A percentile compares a stretch with the other conserved stretches of the same genome.
These are phyloP conservation scores for Pycnonotus jocosus DNA, from an alignment of 2,113 vertebrate genomes.

Conservation along the genomic window DNA sequence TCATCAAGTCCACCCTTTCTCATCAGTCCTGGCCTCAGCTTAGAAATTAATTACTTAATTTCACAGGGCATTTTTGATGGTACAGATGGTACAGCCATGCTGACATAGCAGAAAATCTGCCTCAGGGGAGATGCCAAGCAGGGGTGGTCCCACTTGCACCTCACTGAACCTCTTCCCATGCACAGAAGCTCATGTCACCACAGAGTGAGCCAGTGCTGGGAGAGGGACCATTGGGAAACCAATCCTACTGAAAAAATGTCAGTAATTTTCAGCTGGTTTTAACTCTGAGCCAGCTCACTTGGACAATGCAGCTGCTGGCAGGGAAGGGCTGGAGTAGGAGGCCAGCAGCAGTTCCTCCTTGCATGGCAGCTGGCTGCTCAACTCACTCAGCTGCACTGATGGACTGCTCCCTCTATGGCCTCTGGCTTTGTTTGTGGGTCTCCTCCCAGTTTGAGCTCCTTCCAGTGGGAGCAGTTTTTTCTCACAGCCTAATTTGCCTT, in stretches of 20 bases:
- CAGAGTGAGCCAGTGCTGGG: accelerated
- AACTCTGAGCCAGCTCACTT: neutral
- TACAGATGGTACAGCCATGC: neutral
- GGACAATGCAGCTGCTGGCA: neutral
- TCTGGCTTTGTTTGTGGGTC: neutral
- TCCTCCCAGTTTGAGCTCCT: neutral
- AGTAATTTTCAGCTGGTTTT: neutral
- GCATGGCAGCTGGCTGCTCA: neutral
- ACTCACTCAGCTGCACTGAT: neutral
- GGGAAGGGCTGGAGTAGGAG: neutral
- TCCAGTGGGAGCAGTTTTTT: neutral
- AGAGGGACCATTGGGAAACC: neutral
- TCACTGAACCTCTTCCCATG: neutral
- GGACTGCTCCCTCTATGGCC: neutral
- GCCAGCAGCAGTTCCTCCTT: neutral
- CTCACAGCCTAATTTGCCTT: neutral
- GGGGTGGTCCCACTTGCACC: neutral
- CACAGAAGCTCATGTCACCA: neutral
- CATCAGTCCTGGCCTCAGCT: neutral
- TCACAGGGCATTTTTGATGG: neutral
- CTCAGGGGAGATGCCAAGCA: neutral
- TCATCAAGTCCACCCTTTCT: neutral
- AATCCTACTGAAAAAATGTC: neutral
- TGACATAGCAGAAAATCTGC: neutral
- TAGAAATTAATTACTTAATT: neutral